These are phyloP conservation scores for Nautilus pompilius DNA, from an alignment of 1,140 invertebrate genomes.

Conservation along the genomic window DNA sequence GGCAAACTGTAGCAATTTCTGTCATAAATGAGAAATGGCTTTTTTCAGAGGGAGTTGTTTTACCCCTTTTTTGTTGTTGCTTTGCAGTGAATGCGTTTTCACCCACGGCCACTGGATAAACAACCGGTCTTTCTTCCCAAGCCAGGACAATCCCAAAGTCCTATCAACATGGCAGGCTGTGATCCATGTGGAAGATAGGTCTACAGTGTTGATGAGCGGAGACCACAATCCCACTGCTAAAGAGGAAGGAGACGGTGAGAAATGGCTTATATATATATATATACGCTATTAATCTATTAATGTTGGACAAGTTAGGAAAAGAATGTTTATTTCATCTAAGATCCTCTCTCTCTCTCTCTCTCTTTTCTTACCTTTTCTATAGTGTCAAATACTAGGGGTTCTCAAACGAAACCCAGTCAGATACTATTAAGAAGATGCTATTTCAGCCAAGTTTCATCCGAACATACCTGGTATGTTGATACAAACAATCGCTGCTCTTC, in stretches of 20 bases:
- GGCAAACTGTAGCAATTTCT: neutral
- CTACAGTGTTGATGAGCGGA: constrained; percentile 52
- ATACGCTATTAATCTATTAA: no score
- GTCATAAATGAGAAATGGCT: neutral
- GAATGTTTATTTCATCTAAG: constrained; percentile 3
- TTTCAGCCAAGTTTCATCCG: no score
- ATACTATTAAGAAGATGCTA: no score
- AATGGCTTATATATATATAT: neutral
- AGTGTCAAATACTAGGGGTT: no score
- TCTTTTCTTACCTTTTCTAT: neutral
- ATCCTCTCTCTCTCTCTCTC: neutral
- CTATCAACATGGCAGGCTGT: constrained; percentile 57
- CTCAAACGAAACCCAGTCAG: no score
- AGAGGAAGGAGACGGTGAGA: neutral
- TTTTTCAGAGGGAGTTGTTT: neutral
- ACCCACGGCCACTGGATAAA: constrained; percentile 55
- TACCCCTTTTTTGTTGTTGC: constrained; percentile 5
- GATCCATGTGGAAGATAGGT: constrained; percentile 30
- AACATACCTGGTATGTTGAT: no score
- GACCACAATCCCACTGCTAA: constrained; percentile 30
- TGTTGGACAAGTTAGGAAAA: no score
- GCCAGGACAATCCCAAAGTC: constrained; percentile 55
- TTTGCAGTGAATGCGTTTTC: constrained; percentile 46
- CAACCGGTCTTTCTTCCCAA: constrained; percentile 57
- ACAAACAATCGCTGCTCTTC: no score